Base-by-base conservation (phyloP, 2,797 vertebrate genomes). In the Liasis olivaceus region DNA sequence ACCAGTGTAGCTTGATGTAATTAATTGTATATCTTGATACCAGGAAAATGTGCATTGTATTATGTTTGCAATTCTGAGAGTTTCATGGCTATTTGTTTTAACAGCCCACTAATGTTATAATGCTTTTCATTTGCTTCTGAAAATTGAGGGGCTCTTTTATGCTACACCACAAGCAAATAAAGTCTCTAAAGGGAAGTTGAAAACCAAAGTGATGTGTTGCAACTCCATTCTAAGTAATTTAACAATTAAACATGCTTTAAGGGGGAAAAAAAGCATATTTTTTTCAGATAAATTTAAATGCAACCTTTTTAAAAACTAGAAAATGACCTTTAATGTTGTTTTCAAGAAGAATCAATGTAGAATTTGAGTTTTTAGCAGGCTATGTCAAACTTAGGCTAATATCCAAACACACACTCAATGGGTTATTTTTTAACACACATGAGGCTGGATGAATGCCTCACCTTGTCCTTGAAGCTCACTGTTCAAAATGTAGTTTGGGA, bases 1-100 rank as follows among this genome's bases (percentile, higher is more conserved):
- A 89, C 93, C 93, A 95, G 36, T 69, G 93, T 85, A 89, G 20
- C n/a, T 92, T 93, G 8, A 51, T 91, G 28, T 94, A 96, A 94
- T 93, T 95, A 92, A 95, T 93, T 94, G 42, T 64, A 64, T 93
- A 11, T 17, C 94, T 91, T 84, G 24, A 56, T 85, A 26, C 9
- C 51, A 89, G 56, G 51, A 92, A 92, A 95, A 90, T 88, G 84
- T 26, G 26, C 64, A 51, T 64, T 91, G 4, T 81, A 72, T 69
- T 85, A 1, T 90, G 51, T 81, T 92, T 93, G n/a, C 62, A 94
- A n/a, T 13, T 93, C 63, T 84, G 15, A 0, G 89, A 88, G 20
- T 66, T 91, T 77, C 87, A 91, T 93, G 22, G 85, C 91, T 85
- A 92, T 81, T 60, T 95, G 89, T 94, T 94, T 93, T 93, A 92